Conservation (phyloP, 2,888 invertebrate genomes). For the Acleris literana region DNA sequence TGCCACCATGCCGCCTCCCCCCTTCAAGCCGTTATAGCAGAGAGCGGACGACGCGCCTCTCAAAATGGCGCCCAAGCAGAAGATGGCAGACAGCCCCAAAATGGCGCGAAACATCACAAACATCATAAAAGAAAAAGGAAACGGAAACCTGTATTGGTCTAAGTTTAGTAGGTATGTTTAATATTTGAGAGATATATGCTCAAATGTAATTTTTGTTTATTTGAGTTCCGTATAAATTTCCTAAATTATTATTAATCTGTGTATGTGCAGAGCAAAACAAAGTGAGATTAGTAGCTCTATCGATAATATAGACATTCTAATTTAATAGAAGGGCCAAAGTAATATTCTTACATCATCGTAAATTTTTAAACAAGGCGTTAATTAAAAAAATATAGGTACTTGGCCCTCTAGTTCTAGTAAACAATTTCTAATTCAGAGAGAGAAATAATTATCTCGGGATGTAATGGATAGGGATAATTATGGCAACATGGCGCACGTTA, state of each 20-base stretch:
- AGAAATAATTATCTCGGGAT: conserved; percentile 51
- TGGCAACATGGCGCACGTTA: conserved; percentile 34
- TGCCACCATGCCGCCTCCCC: conserved; percentile 65
- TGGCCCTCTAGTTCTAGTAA: conserved; percentile 38
- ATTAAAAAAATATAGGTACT: not conserved
- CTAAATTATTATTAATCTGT: conserved; percentile 47
- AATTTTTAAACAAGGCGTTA: not conserved
- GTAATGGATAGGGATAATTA: conserved; percentile 49
- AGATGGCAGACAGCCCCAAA: conserved; percentile 35
- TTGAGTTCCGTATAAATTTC: conserved; percentile 10
- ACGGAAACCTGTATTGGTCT: conserved; percentile 74
- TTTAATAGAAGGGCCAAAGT: conserved; percentile 37
- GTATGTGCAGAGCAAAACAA: conserved; percentile 48
- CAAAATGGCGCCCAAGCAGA: conserved; percentile 32
- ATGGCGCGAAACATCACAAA: conserved; percentile 50
- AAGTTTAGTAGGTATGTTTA: conserved; percentile 40
- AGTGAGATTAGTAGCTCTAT: conserved; percentile 67
- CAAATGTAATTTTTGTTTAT: conserved; percentile 49
- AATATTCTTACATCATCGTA: conserved; percentile 6
- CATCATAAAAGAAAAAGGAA: conserved; percentile 67
- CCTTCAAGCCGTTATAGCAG: conserved; percentile 80
- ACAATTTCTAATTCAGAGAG: conserved; percentile 50
- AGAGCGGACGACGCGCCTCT: conserved; percentile 49
- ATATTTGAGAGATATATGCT: conserved; percentile 48
- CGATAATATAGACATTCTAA: conserved; percentile 36